phyloP scores from a whole-genome alignment of 2,113 vertebrate genomes.

The Lates calcarifer region DNA sequence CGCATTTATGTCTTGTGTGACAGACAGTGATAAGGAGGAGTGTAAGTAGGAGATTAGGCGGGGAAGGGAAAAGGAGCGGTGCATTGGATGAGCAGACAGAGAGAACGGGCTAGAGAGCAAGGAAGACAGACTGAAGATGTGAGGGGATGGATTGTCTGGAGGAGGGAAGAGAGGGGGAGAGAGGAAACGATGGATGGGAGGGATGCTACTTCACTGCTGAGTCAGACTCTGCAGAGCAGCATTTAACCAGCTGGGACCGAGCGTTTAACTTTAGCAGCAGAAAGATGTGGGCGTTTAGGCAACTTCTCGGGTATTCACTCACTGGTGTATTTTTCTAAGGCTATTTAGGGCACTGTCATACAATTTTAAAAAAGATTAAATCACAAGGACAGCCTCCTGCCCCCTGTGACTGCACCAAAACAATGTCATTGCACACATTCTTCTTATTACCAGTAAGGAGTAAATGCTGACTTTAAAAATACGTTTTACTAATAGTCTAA shows the following conservation, averaged over 20 bases:
- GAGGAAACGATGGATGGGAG: constrained; percentile 36
- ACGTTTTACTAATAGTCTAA: neutral
- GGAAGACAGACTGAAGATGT: constrained; percentile 3
- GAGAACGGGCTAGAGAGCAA: neutral
- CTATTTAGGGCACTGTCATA: constrained; percentile 1
- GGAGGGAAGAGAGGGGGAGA: neutral
- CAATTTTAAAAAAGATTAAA: neutral
- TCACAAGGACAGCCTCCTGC: neutral
- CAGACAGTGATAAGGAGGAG: constrained; percentile 30
- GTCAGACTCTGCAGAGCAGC: constrained; percentile 81
- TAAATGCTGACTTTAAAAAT: neutral
- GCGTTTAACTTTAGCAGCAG: constrained; percentile 57
- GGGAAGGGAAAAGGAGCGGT: neutral
- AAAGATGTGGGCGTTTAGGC: constrained; percentile 25
- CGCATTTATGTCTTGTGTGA: constrained; percentile 23
- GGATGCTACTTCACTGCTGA: constrained; percentile 73
- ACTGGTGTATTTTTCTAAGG: neutral
- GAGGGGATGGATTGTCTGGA: neutral
- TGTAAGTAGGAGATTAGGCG: constrained; percentile 34
- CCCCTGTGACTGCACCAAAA: constrained; percentile 1
- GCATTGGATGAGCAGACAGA: constrained; percentile 2
- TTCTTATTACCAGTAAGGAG: neutral
- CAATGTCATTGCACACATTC: neutral
- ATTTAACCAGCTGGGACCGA: constrained; percentile 69
- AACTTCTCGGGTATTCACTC: constrained; percentile 8